Base-by-base conservation (phyloP, 2,113 vertebrate species). In the Microtus oregoni region DNA sequence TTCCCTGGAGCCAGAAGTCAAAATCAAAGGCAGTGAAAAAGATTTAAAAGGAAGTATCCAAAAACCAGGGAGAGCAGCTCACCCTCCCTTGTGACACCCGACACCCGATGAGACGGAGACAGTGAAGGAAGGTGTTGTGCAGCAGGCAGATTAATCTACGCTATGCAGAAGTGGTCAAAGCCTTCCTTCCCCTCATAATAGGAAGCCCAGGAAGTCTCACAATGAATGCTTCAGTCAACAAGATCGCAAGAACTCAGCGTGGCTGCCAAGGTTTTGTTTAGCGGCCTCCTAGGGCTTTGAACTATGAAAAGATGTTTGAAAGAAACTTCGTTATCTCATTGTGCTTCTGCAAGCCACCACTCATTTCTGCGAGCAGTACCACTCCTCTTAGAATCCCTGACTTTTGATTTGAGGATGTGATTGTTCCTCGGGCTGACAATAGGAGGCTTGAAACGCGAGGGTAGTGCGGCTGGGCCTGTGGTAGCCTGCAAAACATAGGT, bases 311-410 rank as follows among this genome's bases (percentile, higher is more conserved):
- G 94, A 82, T 63, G 44, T 79, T 96, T 95, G 78, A 97, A 96
- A 97, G 86, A 79, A 94, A 94, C 93, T 95, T 90, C 88, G 97
- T 95, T 93, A 96, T 94, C 96, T 97, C 93, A 75, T 91, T 87
- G 93, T 94, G 15, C 96, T 93, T 86, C 96, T 75, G 92, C 1
- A 67, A 95, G 97, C 44, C 44, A 47, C 89, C 78, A 0, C 94
- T 92, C 67, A 26, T 82, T 75, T 78, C 94, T 61, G 28, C 17
- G 68, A 90, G 93, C 92, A 30, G 87, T 52, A 7, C 76, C 22
- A 83, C 85, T 94, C 90, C 94, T 97, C 94, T 94, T 63, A 89
- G 96, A 89, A 94, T 89, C 78, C 63, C 77, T 89, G 88, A 94
- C 86, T 97, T 92, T 41, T n/a, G 95, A 35, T 79, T 83, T n/a